Conservation (phyloP, 1,140 invertebrate genomes). For the Pseudomyrmex concolor region DNA sequence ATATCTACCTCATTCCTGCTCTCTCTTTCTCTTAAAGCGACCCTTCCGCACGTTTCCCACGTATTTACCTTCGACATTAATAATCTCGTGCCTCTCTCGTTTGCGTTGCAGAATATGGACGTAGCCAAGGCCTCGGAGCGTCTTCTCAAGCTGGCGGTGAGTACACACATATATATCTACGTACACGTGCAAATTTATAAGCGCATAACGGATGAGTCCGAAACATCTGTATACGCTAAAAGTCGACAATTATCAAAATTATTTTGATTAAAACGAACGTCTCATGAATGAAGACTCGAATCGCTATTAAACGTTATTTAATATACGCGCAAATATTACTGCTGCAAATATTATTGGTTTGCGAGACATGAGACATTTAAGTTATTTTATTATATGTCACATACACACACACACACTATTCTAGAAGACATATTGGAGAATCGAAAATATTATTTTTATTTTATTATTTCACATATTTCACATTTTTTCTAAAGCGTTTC, state of each 20-base stretch:
- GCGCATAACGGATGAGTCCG: slow-evolving; percentile 20
- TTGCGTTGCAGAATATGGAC: slow-evolving; percentile 93
- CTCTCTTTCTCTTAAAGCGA: slow-evolving; percentile 27
- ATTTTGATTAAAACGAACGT: neutral
- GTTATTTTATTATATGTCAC: neutral
- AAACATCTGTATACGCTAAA: neutral
- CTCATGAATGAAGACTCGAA: neutral
- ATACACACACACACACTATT: too few relatives aligned
- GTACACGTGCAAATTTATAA: slow-evolving; percentile 49
- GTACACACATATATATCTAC: slow-evolving; percentile 76
- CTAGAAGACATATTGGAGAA: neutral
- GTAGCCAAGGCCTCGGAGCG: slow-evolving; percentile 92
- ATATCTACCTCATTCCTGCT: slow-evolving; percentile 39
- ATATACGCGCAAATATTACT: neutral
- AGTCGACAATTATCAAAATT: slow-evolving; percentile 14
- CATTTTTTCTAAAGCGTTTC: neutral
- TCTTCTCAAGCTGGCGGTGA: slow-evolving; percentile 93
- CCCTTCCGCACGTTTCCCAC: slow-evolving; percentile 42
- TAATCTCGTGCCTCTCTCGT: slow-evolving; percentile 74
- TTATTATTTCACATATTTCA: too few relatives aligned
- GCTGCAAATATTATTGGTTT: neutral
- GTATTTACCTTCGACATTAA: slow-evolving; percentile 71
- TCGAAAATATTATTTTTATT: too few relatives aligned
- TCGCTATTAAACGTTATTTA: neutral
- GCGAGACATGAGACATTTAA: neutral